A percentile compares a stretch with the other conserved stretches of the same genome.
phyloP scores from a whole-genome alignment of 2,113 vertebrate genomes.

The Sakesphorus luctuosus region DNA sequence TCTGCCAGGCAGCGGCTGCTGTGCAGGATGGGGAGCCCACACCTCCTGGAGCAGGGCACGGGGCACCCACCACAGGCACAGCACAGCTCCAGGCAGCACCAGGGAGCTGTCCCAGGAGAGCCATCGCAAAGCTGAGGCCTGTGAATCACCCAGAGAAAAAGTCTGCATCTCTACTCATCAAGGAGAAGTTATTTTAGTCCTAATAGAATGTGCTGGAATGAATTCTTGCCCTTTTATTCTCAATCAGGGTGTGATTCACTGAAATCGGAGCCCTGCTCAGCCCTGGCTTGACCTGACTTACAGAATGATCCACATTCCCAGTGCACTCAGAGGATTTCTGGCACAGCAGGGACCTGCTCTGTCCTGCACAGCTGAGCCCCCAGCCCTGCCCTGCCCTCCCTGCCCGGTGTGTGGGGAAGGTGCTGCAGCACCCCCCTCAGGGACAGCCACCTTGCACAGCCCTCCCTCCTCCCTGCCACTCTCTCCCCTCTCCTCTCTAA shows the following conservation, averaged over 20 bases:
- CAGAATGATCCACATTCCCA: not conserved
- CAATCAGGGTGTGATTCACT: not conserved
- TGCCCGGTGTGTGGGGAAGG: not conserved
- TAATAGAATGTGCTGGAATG: too few species aligned
- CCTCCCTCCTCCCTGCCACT: not conserved
- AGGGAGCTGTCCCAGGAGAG: not conserved
- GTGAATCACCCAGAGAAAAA: too few species aligned
- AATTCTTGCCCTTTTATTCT: not conserved
- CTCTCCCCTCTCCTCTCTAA: not conserved
- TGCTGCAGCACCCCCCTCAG: not conserved
- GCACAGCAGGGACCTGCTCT: not conserved
- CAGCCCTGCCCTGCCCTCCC: not conserved
- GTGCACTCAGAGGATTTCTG: not conserved
- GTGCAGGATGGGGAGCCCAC: accelerated
- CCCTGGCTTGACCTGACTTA: not conserved
- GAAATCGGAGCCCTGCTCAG: not conserved
- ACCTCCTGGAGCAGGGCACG: accelerated
- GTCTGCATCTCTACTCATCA: accelerated
- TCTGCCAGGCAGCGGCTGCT: too few species aligned
- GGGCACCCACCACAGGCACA: accelerated
- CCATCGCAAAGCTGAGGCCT: too few species aligned
- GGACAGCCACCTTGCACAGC: not conserved
- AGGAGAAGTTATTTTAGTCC: not conserved
- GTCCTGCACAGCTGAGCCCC: not conserved
- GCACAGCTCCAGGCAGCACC: not conserved